phyloP scores from a whole-genome alignment of 2,797 vertebrate species.

The Smutsia temminckii region DNA sequence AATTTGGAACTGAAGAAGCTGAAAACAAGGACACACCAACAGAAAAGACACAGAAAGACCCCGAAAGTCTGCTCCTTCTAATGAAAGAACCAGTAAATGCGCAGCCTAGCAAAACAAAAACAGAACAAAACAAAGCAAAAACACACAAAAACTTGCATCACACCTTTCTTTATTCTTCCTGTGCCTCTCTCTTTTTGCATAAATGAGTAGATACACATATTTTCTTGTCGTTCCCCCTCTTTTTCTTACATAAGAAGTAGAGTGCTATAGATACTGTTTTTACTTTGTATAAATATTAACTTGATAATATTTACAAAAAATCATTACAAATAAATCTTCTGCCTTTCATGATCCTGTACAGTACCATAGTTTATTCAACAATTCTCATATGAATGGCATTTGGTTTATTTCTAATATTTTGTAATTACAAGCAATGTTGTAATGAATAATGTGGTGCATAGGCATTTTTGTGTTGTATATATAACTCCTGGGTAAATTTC shows the following conservation, averaged over 20 bases:
- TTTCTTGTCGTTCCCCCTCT: neutral
- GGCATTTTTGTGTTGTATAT: neutral
- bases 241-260: neutral
- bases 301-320: neutral
- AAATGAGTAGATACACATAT: neutral
- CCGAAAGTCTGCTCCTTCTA: neutral
- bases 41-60: neutral
- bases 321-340: neutral
- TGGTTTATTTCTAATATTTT: neutral
- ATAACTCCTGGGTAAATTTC: neutral
- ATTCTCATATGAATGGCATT: neutral
- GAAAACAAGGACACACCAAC: neutral
- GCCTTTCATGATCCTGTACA: neutral
- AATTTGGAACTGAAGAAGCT: neutral
- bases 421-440: neutral
- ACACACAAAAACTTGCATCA: neutral
- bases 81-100: neutral
- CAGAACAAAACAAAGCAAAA: no score
- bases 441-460: neutral
- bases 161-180: neutral
- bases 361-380: neutral
- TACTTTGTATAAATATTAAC: neutral
- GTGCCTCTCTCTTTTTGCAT: neutral
- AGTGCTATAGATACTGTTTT: neutral
- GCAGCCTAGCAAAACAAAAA: neutral